phyloP scores from a whole-genome alignment of 2,113 vertebrate genomes.

The Eupsittula cactorum region DNA sequence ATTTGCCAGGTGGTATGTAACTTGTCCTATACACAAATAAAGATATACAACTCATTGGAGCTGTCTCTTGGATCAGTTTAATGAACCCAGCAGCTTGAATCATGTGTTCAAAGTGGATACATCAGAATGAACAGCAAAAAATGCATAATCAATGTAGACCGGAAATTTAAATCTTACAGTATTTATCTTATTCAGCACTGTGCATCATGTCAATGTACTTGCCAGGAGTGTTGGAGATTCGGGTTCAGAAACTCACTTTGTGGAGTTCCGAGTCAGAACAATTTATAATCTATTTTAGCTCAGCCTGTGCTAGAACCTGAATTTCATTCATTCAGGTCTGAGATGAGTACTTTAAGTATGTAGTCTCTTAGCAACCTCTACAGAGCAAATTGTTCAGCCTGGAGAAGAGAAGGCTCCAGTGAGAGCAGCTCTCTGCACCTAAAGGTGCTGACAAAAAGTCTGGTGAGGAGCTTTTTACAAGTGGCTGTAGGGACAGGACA shows the following conservation, averaged over 20 bases:
- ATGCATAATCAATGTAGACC: not conserved
- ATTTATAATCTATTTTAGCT: not conserved
- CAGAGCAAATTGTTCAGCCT: not conserved
- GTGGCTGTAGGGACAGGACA: not conserved
- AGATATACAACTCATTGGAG: not conserved
- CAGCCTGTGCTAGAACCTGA: not conserved
- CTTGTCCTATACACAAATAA: not conserved
- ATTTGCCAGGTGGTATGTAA: not conserved
- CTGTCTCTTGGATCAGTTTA: not conserved
- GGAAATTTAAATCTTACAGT: not conserved
- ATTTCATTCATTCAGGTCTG: not conserved
- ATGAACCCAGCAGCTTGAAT: not conserved
- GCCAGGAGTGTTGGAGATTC: not conserved
- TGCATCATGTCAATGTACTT: not conserved
- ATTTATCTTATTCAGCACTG: not conserved
- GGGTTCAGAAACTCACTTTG: not conserved
- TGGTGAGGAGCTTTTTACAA: not conserved
- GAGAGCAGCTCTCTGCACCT: not conserved
- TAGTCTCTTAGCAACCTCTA: not conserved
- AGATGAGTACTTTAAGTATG: not conserved
- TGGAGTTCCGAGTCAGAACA: not conserved
- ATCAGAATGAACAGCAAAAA: not conserved
- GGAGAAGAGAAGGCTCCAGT: not conserved
- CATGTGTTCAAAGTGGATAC: not conserved
- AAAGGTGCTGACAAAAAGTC: not conserved